These are phyloP conservation scores for Lasioglossum albipes DNA, from an alignment of 1,140 invertebrate species.

Conservation along the genomic window DNA sequence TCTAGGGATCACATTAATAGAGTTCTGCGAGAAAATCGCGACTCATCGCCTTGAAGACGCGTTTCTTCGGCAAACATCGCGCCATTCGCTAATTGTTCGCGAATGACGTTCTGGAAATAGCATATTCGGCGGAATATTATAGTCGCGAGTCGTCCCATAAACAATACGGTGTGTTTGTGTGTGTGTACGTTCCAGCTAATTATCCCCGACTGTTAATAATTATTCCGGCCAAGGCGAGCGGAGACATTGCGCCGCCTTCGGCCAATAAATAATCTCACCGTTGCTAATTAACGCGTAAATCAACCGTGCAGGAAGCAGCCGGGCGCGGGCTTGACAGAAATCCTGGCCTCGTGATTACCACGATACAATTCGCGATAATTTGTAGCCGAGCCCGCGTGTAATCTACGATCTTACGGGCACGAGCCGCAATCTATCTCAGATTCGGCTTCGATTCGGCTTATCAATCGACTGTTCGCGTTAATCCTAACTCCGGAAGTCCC, in stretches of 20 bases:
- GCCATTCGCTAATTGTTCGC: conserved; percentile 56
- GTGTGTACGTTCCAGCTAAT: conserved; percentile 27
- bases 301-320: conserved; percentile 23
- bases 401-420: not conserved
- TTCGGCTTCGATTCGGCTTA: not conserved
- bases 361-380: conserved; percentile 26
- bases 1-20: too few relatives aligned
- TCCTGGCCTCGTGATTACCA: conserved; percentile 17
- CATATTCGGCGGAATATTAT: conserved; percentile 61
- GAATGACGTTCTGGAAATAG: conserved; percentile 66
- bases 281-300: conserved; percentile 45
- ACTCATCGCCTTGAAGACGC: not conserved
- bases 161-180: conserved; percentile 4
- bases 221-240: conserved; percentile 36
- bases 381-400: not conserved
- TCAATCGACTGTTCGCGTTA: not conserved
- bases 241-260: conserved; percentile 40
- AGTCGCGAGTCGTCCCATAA: conserved; percentile 47
- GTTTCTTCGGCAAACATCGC: conserved; percentile 1
- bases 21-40: not conserved
- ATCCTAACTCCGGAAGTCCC: too few relatives aligned
- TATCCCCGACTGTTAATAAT: conserved; percentile 35
- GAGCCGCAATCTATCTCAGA: not conserved
- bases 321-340: conserved; percentile 19
- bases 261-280: conserved; percentile 41